Base-by-base conservation (phyloP, 1,140 invertebrate genomes). In the Agrilus planipennis region DNA sequence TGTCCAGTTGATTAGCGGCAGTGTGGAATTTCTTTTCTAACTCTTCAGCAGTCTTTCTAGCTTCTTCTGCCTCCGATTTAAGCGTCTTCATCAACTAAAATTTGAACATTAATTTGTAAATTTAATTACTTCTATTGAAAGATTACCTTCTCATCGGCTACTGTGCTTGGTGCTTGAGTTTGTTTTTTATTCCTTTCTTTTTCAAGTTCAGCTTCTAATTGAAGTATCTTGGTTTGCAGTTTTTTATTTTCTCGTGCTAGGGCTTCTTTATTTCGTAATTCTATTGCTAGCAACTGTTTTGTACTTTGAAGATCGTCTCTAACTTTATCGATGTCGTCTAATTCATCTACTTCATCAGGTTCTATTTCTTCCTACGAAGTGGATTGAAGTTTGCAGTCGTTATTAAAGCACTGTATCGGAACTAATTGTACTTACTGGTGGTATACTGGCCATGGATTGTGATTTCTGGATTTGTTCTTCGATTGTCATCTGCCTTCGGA, bases 321-420 rank as follows among this genome's bases (percentile, higher is more conserved):
- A n/a, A 89, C 78, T 57, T 83, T 85, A 53, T 90, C 86, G 49
- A 89, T 89, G 49, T 91, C 86, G 46, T 91, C 86, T 71, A 86
- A 74, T 49, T 88, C 84, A 54, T 86, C 83, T 15, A 77, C 73
- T 51, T 83, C 77, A 34, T 75, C 75, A 16, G 71, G n/a, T n/a
- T n/a, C 50, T 16, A 59, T 53, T 43, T 61, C 58, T 40, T 60
- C 59, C 56, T 58, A 43, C 11, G 44, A 45, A 34, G 23, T 6
- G 23, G 23, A n/a, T n/a, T 25, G 6, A 25, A 25, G n/a, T 7
- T 25, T 25, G n/a, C 6, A n/a, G 18, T 30, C 31, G 29, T 40
- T 40, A 18, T 40, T n/a, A n/a, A n/a, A n/a, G n/a, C n/a, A n/a
- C n/a, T n/a, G 23, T 7, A 7, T 25, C n/a, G n/a, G 23, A 7